Evolutionary conservation across 2,888 invertebrate species (phyloP).

Genomic region (Leucoptera coffeella): DNA sequence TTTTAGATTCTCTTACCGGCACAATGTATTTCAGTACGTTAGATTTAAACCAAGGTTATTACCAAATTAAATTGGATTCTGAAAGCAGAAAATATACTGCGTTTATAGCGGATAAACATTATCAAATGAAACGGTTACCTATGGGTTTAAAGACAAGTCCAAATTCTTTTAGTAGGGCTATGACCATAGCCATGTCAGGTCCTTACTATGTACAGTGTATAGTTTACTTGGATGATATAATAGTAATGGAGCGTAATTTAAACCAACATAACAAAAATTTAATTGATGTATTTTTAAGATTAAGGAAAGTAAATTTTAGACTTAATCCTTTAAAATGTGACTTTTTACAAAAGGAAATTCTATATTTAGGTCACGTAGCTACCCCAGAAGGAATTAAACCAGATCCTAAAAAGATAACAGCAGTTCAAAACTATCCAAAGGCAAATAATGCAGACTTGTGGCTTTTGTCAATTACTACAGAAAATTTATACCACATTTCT

Average conservation of each 20-base stretch:
- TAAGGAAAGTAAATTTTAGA: constrained; percentile 5
- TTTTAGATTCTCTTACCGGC: constrained; percentile 1
- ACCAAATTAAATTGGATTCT: constrained; percentile 1
- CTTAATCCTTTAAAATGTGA: constrained; percentile 6
- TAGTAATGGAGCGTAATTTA: constrained; percentile 2
- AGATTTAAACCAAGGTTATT: constrained; percentile 1
- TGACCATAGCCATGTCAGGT: constrained; percentile 7
- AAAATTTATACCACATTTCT: constrained; percentile 7
- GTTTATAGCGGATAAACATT: constrained; percentile 6
- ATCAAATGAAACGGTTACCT: constrained; percentile 7
- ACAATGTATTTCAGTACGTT: background rate
- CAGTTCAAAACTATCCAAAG: constrained; percentile 4
- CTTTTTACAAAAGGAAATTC: constrained; percentile 6
- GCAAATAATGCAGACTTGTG: constrained; percentile 6
- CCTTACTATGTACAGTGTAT: constrained; percentile 5
- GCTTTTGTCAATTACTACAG: constrained; percentile 7
- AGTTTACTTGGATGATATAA: constrained; percentile 2
- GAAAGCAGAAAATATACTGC: constrained; percentile 7
- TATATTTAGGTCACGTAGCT: constrained; percentile 7
- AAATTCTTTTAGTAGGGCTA: constrained; percentile 6
- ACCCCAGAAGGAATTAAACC: constrained; percentile 5
- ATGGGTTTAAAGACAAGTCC: constrained; percentile 8
- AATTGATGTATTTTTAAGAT: constrained; percentile 4
- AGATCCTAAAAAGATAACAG: constrained; percentile 1
- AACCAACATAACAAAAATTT: constrained; percentile 4